Evolutionary conservation across 2,113 vertebrate genomes (phyloP).

Genomic region (Cryptotis parvus): DNA sequence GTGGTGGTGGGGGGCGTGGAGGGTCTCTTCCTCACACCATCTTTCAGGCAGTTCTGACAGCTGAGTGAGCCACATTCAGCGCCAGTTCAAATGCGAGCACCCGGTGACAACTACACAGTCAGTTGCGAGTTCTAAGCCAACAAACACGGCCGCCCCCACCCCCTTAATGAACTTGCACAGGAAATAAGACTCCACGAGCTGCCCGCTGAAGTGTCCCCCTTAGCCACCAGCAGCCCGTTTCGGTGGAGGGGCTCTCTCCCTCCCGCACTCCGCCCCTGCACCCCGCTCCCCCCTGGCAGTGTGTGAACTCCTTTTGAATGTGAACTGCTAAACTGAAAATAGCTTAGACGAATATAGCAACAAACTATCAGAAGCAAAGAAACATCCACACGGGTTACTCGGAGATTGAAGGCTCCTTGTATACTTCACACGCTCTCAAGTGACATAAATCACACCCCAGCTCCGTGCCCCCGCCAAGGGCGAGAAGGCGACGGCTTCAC

Average conservation of each 20-base stretch:
- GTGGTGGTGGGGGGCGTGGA: background rate
- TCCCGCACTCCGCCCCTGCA: background rate
- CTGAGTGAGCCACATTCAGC: slow-evolving; percentile 78
- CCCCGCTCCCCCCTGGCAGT: background rate
- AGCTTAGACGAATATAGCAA: slow-evolving; percentile 61
- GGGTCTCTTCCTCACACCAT: slow-evolving; percentile 69
- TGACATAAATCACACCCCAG: slow-evolving; percentile 55
- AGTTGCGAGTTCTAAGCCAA: slow-evolving; percentile 77
- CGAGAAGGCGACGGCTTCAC: slow-evolving; percentile 60
- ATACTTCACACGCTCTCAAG: slow-evolving; percentile 63
- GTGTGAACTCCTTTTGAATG: slow-evolving; percentile 70
- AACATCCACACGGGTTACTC: slow-evolving; percentile 43
- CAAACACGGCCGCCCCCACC: slow-evolving; percentile 31
- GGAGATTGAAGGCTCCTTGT: slow-evolving; percentile 38
- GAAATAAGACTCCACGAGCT: slow-evolving; percentile 57
- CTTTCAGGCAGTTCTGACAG: slow-evolving; percentile 81
- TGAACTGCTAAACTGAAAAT: slow-evolving; percentile 49
- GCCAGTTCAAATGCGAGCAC: slow-evolving; percentile 77
- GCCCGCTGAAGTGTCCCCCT: slow-evolving; percentile 19
- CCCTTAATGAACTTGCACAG: slow-evolving; percentile 81
- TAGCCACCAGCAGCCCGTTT: background rate
- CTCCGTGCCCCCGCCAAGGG: background rate
- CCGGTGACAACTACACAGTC: slow-evolving; percentile 62
- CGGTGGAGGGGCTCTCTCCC: background rate
- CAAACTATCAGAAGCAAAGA: slow-evolving; percentile 73